A percentile compares a stretch with the other conserved stretches of the same genome.
Conservation (phyloP, 2,888 invertebrate species). For the Luffia ferchaultella region DNA sequence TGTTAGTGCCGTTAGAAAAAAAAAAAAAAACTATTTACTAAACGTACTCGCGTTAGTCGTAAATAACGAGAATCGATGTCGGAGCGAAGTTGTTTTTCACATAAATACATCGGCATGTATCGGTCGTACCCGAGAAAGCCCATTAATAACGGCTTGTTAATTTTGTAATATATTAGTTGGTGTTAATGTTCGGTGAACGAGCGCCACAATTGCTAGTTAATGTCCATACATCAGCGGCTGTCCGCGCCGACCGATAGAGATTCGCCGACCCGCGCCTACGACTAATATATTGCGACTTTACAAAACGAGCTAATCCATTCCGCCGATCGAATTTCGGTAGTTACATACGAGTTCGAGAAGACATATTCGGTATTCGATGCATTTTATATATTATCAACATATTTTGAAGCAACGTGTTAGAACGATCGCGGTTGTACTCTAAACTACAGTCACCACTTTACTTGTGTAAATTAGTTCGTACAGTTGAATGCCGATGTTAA, state of each 20-base stretch:
- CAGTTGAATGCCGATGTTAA: too few relatives aligned
- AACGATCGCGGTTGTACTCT: too few relatives aligned
- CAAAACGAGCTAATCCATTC: too few relatives aligned
- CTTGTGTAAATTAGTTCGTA: too few relatives aligned
- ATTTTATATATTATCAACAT: too few relatives aligned
- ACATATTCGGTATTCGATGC: too few relatives aligned
- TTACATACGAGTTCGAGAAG: too few relatives aligned
- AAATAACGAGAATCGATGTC: background rate
- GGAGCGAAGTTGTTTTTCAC: background rate
- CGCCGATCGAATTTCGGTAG: too few relatives aligned
- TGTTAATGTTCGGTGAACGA: conserved; percentile 2
- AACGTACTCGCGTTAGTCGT: background rate
- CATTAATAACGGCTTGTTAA: conserved; percentile 3
- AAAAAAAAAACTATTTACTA: background rate
- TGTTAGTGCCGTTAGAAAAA: background rate
- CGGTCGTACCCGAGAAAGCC: background rate
- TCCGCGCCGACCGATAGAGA: background rate
- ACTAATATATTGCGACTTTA: background rate
- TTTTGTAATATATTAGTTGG: conserved; percentile 4
- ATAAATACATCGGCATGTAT: background rate
- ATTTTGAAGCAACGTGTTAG: too few relatives aligned
- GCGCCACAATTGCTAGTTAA: conserved; percentile 1
- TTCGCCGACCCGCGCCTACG: background rate
- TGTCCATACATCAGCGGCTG: conserved; percentile 2
- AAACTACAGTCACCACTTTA: too few relatives aligned